Evolutionary conservation across 1,140 invertebrate species (phyloP).

Genomic region (Macrocentrus cingulum): DNA sequence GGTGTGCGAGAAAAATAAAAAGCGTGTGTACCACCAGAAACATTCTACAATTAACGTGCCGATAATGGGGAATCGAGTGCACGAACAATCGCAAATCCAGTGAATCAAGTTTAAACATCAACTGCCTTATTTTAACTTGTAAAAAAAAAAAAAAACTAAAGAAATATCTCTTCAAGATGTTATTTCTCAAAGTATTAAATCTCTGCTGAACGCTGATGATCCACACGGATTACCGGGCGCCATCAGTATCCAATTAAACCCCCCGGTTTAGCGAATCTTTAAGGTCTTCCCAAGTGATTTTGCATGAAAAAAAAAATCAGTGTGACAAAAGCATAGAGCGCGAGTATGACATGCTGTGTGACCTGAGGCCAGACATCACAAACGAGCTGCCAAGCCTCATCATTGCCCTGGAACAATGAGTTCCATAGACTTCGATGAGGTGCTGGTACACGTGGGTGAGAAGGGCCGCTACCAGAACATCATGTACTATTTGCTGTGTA

Average conservation of each 20-base stretch:
- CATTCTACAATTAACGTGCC: too few relatives aligned
- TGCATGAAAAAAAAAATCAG: conserved; percentile 1
- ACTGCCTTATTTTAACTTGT: too few relatives aligned
- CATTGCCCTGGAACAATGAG: conserved; percentile 50
- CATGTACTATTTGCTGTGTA: conserved; percentile 70
- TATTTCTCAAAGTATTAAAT: conserved; percentile 23
- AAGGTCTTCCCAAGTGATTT: conserved; percentile 11
- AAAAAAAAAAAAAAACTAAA: background rate
- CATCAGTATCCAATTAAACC: conserved; percentile 12
- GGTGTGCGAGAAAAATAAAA: too few relatives aligned
- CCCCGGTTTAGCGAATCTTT: background rate
- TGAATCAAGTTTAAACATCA: too few relatives aligned
- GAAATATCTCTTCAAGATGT: conserved; percentile 4
- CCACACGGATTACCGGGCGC: background rate
- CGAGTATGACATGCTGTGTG: conserved; percentile 45
- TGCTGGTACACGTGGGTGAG: conserved; percentile 67
- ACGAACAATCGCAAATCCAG: too few relatives aligned
- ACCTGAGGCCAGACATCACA: conserved; percentile 31
- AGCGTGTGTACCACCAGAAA: too few relatives aligned
- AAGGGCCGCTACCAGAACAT: conserved; percentile 70
- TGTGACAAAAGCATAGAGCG: conserved; percentile 5
- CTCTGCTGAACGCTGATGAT: background rate
- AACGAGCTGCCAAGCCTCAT: conserved; percentile 23
- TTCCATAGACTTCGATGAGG: conserved; percentile 69
- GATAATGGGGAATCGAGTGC: too few relatives aligned